phyloP scores from a whole-genome alignment of 2,888 invertebrate species.

The Drosophila algonquin region DNA sequence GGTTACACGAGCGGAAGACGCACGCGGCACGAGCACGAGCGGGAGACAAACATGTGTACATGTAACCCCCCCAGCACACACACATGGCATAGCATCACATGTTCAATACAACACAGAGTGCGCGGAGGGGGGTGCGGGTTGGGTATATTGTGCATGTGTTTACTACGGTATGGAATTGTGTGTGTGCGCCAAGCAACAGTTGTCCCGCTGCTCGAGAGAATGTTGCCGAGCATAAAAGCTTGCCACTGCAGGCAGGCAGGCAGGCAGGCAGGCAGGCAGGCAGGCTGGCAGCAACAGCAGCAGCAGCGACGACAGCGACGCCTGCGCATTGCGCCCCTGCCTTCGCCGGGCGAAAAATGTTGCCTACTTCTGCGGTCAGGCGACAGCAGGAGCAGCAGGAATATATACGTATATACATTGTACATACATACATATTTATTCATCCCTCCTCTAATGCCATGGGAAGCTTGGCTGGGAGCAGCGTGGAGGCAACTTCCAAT shows the following conservation, averaged over 20 bases:
- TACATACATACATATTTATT: neutral
- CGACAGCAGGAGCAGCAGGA: neutral
- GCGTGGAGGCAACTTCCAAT: conserved; percentile 14
- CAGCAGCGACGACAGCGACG: conserved; percentile 54
- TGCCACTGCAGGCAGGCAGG: conserved; percentile 5
- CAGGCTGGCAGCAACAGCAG: conserved; percentile 9
- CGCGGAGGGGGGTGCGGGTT: conserved; percentile 2
- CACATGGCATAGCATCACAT: conserved; percentile 42
- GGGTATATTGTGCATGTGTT: conserved; percentile 16
- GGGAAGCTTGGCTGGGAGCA: neutral
- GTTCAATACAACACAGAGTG: conserved; percentile 61
- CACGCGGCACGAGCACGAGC: neutral
- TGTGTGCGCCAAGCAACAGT: conserved; percentile 63
- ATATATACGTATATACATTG: neutral
- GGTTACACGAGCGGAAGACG: neutral
- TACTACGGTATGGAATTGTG: neutral
- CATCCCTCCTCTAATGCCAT: conserved; percentile 13
- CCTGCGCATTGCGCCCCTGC: conserved; percentile 56
- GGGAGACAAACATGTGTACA: conserved; percentile 50
- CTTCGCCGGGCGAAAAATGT: conserved; percentile 1
- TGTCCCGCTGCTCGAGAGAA: conserved; percentile 45
- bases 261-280: conserved; percentile 1
- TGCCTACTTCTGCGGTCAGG: conserved; percentile 27
- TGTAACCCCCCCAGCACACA: conserved; percentile 20
- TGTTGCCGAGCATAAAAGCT: conserved; percentile 51